Evolutionary conservation across 2,888 invertebrate species (phyloP), one percentile per base, ranked within the genome.

Genomic region (Atherix ibis): DNA sequence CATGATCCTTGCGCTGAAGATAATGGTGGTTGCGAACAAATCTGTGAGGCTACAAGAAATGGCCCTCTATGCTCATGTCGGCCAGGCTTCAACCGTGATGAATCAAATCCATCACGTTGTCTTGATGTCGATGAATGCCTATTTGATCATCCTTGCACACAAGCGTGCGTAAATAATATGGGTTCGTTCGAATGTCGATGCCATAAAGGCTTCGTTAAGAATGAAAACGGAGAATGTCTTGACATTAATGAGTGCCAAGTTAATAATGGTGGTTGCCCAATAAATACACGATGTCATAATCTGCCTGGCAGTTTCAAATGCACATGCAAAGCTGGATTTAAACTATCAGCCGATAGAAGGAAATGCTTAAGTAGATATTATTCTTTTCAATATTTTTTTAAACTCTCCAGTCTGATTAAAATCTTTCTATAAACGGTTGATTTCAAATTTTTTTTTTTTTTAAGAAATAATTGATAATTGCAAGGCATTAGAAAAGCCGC

Each of bases 131-230:
- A 73, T 46, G 68, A 67, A 45, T 71, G 71, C 39, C 40, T 46
- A 17, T 18, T 39, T 10, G 22, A 27, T 8, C 3, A 58, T 9
- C 44, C 53, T 2, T 72, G 71, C 40, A 55, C 63, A 13, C 62
- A 65, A 40, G 50, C 51, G 9, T 72, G 73, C 40, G 42, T 49
- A 3, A 70, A 68, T 40, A 49, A 52, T 0, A 52, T 58, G 5
- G 70, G 68, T 2, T 61, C 63, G 2, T 70, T 58, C 26, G 58
- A 62, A 39, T 81, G 81, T 49, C 53, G 54, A n/a, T 79, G 79
- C 45, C 67, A 67, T 10, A 48, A 55, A 3, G 76, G 76, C 0
- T 73, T 62, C 46, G 45, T 50, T 5, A 53, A 68, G 5, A 60
- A 58, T 4, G 49, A 52, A 12, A 63, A 65, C 31, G 61, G 60